Conservation (phyloP, 2,113 vertebrate species). For the Pituophis catenifer region DNA sequence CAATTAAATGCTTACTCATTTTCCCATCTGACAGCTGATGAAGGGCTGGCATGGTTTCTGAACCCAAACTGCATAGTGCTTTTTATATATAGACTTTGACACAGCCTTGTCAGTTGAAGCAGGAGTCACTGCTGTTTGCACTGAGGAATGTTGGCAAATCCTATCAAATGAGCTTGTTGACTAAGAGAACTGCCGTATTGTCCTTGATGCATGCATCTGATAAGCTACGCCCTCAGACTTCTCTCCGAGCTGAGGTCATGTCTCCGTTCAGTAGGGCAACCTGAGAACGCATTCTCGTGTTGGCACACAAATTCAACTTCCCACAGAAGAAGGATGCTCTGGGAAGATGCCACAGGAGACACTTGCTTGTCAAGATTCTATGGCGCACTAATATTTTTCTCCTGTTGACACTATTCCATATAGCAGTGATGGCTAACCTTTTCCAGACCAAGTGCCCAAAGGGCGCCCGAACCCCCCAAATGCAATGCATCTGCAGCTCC, state of each 20-base stretch:
- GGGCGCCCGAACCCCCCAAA: too few species aligned
- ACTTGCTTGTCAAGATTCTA: not conserved
- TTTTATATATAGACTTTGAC: not conserved
- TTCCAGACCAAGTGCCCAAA: too few species aligned
- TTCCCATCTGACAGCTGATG: not conserved
- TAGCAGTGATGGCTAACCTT: too few species aligned
- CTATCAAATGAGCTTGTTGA: not conserved
- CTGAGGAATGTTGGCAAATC: not conserved
- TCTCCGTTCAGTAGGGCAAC: not conserved
- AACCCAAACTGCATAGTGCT: not conserved
- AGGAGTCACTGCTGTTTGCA: not conserved
- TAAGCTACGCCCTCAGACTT: not conserved
- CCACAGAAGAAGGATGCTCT: not conserved
- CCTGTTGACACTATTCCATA: not conserved
- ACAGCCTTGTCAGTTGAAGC: not conserved
- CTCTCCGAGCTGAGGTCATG: not conserved
- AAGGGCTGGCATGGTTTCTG: not conserved
- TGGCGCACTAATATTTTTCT: too few species aligned
- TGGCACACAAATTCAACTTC: not conserved
- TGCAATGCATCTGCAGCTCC: too few species aligned
- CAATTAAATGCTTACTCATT: not conserved
- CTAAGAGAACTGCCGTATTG: not conserved
- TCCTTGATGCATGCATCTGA: too few species aligned
- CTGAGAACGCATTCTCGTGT: not conserved
- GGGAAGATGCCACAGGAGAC: not conserved